Conservation (phyloP, 1,140 invertebrate species). For the Contarinia nasturtii region DNA sequence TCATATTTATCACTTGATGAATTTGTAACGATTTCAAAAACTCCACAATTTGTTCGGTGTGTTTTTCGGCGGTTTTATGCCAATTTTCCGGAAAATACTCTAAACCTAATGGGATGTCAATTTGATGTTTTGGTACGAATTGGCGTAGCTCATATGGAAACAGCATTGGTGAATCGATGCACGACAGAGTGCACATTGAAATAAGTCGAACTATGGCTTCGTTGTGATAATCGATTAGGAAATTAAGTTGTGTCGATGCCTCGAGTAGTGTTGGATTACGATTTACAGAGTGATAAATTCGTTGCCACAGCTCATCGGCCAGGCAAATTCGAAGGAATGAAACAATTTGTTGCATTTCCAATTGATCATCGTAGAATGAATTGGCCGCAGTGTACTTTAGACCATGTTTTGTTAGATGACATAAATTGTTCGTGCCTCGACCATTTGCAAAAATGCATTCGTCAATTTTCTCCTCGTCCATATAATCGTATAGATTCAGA, state of each 20-base stretch:
- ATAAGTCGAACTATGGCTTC: conserved; percentile 36
- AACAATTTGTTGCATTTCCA: conserved; percentile 8
- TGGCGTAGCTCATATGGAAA: conserved; percentile 31
- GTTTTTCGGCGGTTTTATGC: conserved; percentile 13
- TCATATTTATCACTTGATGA: not conserved
- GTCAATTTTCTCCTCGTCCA: too few species aligned
- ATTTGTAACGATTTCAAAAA: not conserved
- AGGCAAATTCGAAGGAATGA: conserved; percentile 16
- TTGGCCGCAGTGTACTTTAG: conserved; percentile 10
- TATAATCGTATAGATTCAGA: conserved; percentile 4
- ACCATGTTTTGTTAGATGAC: conserved; percentile 6
- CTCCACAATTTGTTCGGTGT: not conserved
- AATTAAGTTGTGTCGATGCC: conserved; percentile 32
- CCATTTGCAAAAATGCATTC: too few species aligned
- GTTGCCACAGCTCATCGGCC: conserved; percentile 37
- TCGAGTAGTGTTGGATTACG: conserved; percentile 26
- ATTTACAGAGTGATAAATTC: conserved; percentile 28
- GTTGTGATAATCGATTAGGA: conserved; percentile 41
- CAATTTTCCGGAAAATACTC: conserved; percentile 33
- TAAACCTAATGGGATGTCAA: conserved; percentile 25
- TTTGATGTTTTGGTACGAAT: conserved; percentile 19
- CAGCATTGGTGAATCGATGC: conserved; percentile 21
- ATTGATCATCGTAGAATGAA: not conserved
- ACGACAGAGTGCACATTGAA: conserved; percentile 34
- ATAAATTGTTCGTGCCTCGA: too few species aligned